phyloP scores from a whole-genome alignment of 2,888 invertebrate species.

The Archips xylosteana region DNA sequence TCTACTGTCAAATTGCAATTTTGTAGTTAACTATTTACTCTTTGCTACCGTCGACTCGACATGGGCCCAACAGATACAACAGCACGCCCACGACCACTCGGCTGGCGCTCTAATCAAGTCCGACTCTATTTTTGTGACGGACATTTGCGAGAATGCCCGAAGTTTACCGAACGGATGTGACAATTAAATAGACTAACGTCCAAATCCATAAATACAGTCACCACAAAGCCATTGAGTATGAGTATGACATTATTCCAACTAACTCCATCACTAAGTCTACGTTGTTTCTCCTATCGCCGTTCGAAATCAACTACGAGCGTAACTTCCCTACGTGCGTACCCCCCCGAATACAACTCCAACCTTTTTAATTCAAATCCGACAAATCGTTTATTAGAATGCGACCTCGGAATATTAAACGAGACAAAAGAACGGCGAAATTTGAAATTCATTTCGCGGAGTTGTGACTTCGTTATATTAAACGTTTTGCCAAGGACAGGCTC shows the following conservation, averaged over 20 bases:
- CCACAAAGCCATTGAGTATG: not conserved
- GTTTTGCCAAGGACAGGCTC: constrained; percentile 16
- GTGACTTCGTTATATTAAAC: constrained; percentile 21
- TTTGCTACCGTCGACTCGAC: too few relatives aligned
- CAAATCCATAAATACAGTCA: too few relatives aligned
- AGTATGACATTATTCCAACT: not conserved
- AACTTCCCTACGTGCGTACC: constrained; percentile 37
- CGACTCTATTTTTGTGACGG: too few relatives aligned
- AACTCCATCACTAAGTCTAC: constrained; percentile 5
- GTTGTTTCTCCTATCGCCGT: constrained; percentile 31
- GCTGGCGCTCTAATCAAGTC: too few relatives aligned
- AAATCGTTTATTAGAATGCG: constrained; percentile 41
- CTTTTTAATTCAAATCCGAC: constrained; percentile 42
- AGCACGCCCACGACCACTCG: too few relatives aligned
- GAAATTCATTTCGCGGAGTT: constrained; percentile 33
- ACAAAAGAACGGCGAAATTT: constrained; percentile 39
- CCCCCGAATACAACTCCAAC: constrained; percentile 30
- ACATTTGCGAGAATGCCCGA: too few relatives aligned
- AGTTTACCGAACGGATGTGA: too few relatives aligned
- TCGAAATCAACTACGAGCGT: constrained; percentile 33
- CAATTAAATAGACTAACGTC: too few relatives aligned
- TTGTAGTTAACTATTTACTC: too few relatives aligned
- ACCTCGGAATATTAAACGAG: constrained; percentile 37
- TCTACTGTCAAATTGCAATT: too few relatives aligned
- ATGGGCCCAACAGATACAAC: too few relatives aligned